Evolutionary conservation across 1,140 invertebrate species (phyloP), one percentile per base, ranked within the genome.

Genomic region (Chlorops oryzae): DNA sequence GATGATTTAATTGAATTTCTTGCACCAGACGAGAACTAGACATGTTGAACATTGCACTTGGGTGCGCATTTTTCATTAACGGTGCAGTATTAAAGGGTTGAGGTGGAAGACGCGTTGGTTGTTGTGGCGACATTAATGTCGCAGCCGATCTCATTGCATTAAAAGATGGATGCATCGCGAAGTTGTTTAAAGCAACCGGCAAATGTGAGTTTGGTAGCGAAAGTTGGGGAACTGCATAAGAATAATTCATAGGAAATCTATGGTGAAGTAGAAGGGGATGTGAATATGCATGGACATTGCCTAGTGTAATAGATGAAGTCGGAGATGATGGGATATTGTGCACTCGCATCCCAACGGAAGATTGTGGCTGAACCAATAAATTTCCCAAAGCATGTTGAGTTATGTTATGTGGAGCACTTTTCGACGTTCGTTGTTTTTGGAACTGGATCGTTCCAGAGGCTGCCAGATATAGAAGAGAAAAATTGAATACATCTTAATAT

Each of bases 1-100:
- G 78, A 67, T 80, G 78, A 3, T 79, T 79, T 53, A 78, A 78
- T 56, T 80, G 78, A 45, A 80, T 80, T 42, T 79, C 64, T 49
- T 79, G 77, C 1, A 80, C 75, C 23, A 80, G 55, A 39, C 73
- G 70, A 56, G 76, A 69, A 37, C 72, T 71, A 3, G 71, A 72
- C 68, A 67, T 69, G 50, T 67, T 69, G 32, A 60, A 63, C 59
- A 63, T 64, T 5, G 68, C 64, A 50, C 63, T 72, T 42, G 59
- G 55, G 25, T 64, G 65, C 50, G 65, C 50, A n/a, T 46, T 15
- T 32, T 52, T 50, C 17, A 51, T 46, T 27, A 58, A 47, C 28
- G 40, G 51, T 40, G 41, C 40, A 12, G 39, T 23, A 46, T 50
- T 52, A 21, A 57, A 38, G 28, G 56, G 55, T 7, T 61, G 58